These are phyloP conservation scores for Semibalanus balanoides DNA, from an alignment of 1,140 invertebrate genomes.

Conservation along the genomic window DNA sequence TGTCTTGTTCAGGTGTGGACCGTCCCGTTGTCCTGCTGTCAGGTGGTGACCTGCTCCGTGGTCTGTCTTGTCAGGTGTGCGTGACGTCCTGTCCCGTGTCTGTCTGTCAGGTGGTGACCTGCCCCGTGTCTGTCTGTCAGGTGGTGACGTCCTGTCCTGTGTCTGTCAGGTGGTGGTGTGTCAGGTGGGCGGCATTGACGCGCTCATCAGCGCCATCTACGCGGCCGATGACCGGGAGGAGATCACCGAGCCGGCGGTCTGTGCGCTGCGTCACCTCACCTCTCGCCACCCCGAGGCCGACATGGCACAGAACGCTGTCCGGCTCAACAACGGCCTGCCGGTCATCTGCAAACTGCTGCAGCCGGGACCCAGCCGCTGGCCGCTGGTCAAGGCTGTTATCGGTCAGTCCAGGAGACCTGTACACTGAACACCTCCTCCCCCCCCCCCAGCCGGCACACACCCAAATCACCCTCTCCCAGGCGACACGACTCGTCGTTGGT, in stretches of 20 bases:
- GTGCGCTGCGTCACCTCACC: slow-evolving; percentile 88
- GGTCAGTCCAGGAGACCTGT: not conserved
- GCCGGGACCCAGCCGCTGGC: slow-evolving; percentile 84
- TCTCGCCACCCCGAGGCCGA: slow-evolving; percentile 88
- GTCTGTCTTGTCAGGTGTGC: no score
- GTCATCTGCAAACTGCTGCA: slow-evolving; percentile 91
- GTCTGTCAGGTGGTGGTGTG: slow-evolving; percentile 51
- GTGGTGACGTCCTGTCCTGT: no score
- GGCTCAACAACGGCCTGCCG: slow-evolving; percentile 79
- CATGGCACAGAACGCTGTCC: slow-evolving; percentile 91
- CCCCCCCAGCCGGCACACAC: no score
- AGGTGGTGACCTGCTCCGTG: no score
- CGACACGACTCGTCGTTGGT: no score
- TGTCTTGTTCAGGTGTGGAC: no score
- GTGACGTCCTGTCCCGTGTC: no score
- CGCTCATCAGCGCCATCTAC: slow-evolving; percentile 82
- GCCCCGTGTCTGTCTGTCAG: no score
- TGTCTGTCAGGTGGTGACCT: no score
- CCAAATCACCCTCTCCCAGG: no score
- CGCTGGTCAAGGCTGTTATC: slow-evolving; percentile 58
- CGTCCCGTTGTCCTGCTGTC: no score
- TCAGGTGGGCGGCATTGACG: slow-evolving; percentile 91
- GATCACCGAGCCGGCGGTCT: slow-evolving; percentile 94
- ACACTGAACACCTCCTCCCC: no score
- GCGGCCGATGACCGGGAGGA: slow-evolving; percentile 92